A percentile compares a stretch with the other conserved stretches of the same genome.
These are phyloP conservation scores for Eucera pruinosa DNA, from an alignment of 2,888 invertebrate genomes.

Conservation along the genomic window DNA sequence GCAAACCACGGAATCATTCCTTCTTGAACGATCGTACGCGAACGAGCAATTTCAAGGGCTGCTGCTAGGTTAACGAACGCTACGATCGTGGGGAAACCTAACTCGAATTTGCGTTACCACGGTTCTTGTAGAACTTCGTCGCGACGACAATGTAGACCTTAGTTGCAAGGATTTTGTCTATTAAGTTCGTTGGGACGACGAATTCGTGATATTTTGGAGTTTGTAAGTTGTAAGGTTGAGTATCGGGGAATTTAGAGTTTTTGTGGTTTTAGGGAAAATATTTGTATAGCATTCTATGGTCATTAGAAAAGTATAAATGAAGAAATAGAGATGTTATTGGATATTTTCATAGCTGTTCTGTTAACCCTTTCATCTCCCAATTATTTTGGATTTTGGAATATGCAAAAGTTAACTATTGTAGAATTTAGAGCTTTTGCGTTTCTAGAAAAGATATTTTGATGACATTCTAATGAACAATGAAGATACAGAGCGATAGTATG, in stretches of 20 bases:
- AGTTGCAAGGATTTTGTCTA: not conserved
- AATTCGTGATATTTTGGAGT: not conserved
- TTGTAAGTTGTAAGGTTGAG: not conserved
- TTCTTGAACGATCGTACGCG: slow-evolving; percentile 14
- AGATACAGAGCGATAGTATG: too few relatives aligned
- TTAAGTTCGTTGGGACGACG: not conserved
- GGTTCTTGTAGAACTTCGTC: not conserved
- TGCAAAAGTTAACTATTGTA: not conserved
- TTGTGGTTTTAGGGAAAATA: not conserved
- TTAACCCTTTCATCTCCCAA: too few relatives aligned
- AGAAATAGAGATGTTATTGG: too few relatives aligned
- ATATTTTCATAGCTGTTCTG: too few relatives aligned
- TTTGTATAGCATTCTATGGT: not conserved
- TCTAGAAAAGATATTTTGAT: not conserved
- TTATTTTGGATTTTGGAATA: not conserved
- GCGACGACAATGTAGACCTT: not conserved
- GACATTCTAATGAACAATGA: too few relatives aligned
- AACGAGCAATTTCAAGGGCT: slow-evolving; percentile 11
- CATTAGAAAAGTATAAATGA: too few relatives aligned
- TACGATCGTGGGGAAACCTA: slow-evolving; percentile 20
- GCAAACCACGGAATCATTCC: slow-evolving; percentile 10
- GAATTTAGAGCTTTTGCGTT: not conserved
- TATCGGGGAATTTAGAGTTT: not conserved
- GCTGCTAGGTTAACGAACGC: slow-evolving; percentile 23
- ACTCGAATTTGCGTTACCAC: slow-evolving; percentile 35